Percentiles rank a stretch among this genome's conserved stretches.
These are phyloP conservation scores for Pristionchus fissidentatus DNA, from an alignment of 2,888 invertebrate species.

Conservation along the genomic window DNA sequence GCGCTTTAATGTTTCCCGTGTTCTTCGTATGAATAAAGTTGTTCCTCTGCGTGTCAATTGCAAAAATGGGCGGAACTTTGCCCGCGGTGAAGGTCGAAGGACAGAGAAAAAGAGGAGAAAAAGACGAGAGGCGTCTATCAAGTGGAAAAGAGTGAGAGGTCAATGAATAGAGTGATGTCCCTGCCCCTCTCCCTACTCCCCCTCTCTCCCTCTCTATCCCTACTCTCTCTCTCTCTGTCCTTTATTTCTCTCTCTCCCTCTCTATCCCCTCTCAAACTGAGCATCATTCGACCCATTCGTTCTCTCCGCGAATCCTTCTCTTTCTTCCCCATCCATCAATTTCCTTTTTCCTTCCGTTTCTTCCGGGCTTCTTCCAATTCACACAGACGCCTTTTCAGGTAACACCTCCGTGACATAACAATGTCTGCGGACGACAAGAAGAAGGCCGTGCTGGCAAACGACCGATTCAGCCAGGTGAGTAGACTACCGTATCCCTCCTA, in stretches of 20 bases:
- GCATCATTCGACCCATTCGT: neutral
- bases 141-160: neutral
- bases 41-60: neutral
- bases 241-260: slow-evolving; percentile 23
- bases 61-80: neutral
- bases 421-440: slow-evolving; percentile 45
- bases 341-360: slow-evolving; percentile 1
- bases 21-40: slow-evolving; percentile 32
- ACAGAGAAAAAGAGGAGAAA: neutral
- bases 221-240: neutral
- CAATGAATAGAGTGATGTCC: slow-evolving; percentile 44
- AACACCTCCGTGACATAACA: slow-evolving; percentile 32
- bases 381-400: neutral
- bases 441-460: slow-evolving; percentile 41
- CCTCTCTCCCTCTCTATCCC: neutral
- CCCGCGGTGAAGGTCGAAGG: slow-evolving; percentile 22
- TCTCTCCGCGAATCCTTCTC: neutral
- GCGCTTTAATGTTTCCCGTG: slow-evolving; percentile 27
- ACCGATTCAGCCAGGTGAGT: slow-evolving; percentile 47
- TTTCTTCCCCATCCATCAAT: neutral
- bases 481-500: neutral
- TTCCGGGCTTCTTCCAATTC: slow-evolving; percentile 4
- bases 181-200: neutral
- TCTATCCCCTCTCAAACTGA: neutral
- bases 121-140: neutral